Base-by-base conservation (phyloP, 2,797 vertebrate species). In the Erpetoichthys calabaricus region DNA sequence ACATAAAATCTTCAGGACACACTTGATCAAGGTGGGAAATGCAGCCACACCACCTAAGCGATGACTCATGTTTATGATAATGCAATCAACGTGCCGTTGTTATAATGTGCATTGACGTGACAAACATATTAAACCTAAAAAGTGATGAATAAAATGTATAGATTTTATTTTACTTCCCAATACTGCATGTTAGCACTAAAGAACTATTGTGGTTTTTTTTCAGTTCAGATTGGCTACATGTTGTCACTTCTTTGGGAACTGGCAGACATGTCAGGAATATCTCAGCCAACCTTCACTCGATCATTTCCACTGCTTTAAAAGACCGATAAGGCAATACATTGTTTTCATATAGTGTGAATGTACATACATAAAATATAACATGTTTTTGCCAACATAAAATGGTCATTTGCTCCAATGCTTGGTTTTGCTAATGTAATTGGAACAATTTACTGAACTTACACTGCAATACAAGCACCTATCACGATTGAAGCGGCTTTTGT, bases 381-480 rank as follows among this genome's bases (percentile, higher is more conserved):
- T 25, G 1, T 25, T 25, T 25, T 25, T 25, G 25, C 25, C 25
- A 56, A 56, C 9, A 56, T 56, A 45, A 41, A 55, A 55, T 41
- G 41, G 41, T 7, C 42, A 55, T 55, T 25, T 42, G 2, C 53
- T 42, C 53, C 53, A 9, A 45, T 55, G 53, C 45, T 53, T 9
- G 53, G 53, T 55, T 55, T 55, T 55, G 41, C 53, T 7, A 55
- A 55, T 55, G 53, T 45, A 55, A 3, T 55, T 44, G 25, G n/a
- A 55, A 44, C 53, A 42, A 41, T 55, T 44, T 7, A 55, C 53
- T 55, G 53, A 7, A 9, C 53, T 41, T 44, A 55, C 53, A 55
- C 45, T 55, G 41, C 53, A 42, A 55, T 55, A 55, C 42, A 55
- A 9, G 6, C 53, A 42, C 53, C 53, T 55, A 42, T 44, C 42